These are phyloP conservation scores for Petrocephalus schoutedeni DNA, from an alignment of 2,797 vertebrate genomes.

Conservation along the genomic window DNA sequence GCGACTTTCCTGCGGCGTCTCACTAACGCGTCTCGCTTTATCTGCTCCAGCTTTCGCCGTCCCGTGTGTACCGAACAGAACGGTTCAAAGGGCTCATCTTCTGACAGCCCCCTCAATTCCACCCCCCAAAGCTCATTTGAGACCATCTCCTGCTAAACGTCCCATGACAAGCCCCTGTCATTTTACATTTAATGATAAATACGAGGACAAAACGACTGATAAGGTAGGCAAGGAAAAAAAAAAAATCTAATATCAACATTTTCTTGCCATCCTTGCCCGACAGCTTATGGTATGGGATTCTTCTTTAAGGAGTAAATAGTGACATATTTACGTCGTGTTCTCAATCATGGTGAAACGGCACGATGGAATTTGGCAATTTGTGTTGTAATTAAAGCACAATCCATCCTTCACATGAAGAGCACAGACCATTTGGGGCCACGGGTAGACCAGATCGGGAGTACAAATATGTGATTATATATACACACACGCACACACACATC, in stretches of 20 bases:
- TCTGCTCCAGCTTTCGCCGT: neutral
- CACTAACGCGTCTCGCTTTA: neutral
- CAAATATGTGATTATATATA: neutral
- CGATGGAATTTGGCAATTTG: neutral
- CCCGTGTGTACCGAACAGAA: neutral
- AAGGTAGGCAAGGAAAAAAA: neutral
- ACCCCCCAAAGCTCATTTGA: conserved; percentile 4
- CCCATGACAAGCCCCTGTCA: conserved; percentile 7
- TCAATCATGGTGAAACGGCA: neutral
- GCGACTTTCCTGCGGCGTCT: neutral
- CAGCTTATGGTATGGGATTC: neutral
- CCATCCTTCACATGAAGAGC: neutral
- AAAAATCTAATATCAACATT: neutral
- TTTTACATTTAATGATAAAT: conserved; percentile 11
- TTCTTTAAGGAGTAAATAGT: neutral
- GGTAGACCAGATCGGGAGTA: neutral
- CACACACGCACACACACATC: neutral
- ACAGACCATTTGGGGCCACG: neutral
- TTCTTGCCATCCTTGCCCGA: neutral
- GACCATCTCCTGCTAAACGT: conserved; percentile 20
- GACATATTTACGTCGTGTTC: neutral
- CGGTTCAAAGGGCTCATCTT: neutral
- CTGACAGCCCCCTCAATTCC: neutral
- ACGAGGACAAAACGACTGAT: neutral
- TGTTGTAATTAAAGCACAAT: conserved; percentile 4